Percentiles rank a stretch among this genome's conserved stretches.
These are phyloP conservation scores for Drosophila bocqueti DNA, from an alignment of 1,140 invertebrate species.

Conservation along the genomic window DNA sequence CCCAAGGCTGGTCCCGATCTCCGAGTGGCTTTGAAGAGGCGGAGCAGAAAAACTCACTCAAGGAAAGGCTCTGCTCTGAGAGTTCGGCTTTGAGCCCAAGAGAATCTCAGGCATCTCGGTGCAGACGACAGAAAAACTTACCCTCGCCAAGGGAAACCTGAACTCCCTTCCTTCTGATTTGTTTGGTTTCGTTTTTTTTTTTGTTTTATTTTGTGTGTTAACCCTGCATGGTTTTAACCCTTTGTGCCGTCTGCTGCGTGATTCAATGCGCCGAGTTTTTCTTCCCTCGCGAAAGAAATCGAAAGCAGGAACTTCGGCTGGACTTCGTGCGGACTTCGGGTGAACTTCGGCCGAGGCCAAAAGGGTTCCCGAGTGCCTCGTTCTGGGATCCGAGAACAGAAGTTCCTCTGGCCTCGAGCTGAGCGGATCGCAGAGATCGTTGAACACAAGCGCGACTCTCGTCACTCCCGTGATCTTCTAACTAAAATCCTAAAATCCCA, in stretches of 20 bases:
- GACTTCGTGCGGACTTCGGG: constrained; percentile 14
- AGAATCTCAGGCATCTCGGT: constrained; percentile 21
- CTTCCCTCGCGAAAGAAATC: constrained; percentile 62
- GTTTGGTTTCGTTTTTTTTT: constrained; percentile 20
- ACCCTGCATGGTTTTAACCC: constrained; percentile 57
- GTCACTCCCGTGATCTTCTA: constrained; percentile 24
- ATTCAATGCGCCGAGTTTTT: constrained; percentile 66
- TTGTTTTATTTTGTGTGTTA: constrained; percentile 21
- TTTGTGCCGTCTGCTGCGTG: constrained; percentile 60
- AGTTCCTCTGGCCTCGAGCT: constrained; percentile 82
- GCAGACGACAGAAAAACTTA: constrained; percentile 50
- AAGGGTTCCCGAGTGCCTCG: constrained; percentile 71
- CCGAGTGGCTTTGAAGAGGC: constrained; percentile 49
- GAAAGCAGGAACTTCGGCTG: constrained; percentile 41
- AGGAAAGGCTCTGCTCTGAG: background rate
- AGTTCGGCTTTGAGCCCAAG: background rate
- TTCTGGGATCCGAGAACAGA: constrained; percentile 56
- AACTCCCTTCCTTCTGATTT: constrained; percentile 10
- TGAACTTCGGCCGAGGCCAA: constrained; percentile 22
- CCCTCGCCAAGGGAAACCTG: constrained; percentile 33
- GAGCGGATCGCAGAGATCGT: constrained; percentile 72
- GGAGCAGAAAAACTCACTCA: constrained; percentile 59
- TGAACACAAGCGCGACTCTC: constrained; percentile 42
- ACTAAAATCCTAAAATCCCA: background rate
- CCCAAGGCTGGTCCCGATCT: constrained; percentile 14